Evolutionary conservation across 2,797 vertebrate genomes (phyloP).

Genomic region (Parauchenoglanis ngamensis): DNA sequence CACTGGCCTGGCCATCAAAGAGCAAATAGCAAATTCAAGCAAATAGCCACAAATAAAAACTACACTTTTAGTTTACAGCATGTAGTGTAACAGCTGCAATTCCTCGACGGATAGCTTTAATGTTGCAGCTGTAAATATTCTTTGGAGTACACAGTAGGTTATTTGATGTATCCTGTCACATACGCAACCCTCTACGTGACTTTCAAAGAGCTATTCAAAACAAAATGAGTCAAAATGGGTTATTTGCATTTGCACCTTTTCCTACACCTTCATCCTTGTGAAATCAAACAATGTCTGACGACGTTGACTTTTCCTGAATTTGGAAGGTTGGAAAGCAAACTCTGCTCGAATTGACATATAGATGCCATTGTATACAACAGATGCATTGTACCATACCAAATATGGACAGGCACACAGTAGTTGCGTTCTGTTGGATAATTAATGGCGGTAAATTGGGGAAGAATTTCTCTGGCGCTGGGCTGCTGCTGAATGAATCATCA

Average conservation of each 20-base stretch:
- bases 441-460: conserved; percentile 7
- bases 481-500: conserved; percentile 23
- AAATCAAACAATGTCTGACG: not conserved
- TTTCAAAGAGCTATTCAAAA: not conserved
- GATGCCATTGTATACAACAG: not conserved
- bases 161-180: not conserved
- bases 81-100: not conserved
- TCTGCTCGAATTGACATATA: no score
- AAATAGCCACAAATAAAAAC: not conserved
- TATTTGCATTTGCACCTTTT: not conserved
- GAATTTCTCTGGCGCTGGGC: not conserved
- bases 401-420: not conserved
- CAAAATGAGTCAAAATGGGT: not conserved
- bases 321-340: not conserved
- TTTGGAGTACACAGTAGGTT: not conserved
- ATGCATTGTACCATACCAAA: conserved; percentile 1
- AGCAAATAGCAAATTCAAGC: not conserved
- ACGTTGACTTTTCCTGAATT: not conserved
- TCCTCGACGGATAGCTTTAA: not conserved
- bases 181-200: not conserved
- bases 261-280: not conserved
- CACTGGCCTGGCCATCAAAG: not conserved
- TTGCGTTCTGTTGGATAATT: conserved; percentile 20
- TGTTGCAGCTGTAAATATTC: not conserved
- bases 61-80: not conserved